A percentile compares a stretch with the other conserved stretches of the same genome.
These are phyloP conservation scores for Megaptera novaeangliae DNA, from an alignment of 2,113 vertebrate species.

Conservation along the genomic window DNA sequence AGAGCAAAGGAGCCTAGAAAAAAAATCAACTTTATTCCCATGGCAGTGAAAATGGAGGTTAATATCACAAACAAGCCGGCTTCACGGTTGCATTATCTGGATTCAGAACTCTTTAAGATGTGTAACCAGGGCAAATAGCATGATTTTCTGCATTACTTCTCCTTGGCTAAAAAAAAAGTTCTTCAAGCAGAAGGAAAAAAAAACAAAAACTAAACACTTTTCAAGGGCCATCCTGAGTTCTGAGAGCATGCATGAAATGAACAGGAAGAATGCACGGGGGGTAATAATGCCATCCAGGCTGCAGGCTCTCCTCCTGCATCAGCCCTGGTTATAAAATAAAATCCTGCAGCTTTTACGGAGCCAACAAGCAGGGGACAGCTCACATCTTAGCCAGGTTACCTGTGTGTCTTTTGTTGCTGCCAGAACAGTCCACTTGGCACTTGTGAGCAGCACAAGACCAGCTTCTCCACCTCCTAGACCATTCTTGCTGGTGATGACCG, in stretches of 20 bases:
- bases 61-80: neutral
- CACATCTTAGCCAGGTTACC: neutral
- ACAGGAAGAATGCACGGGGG: neutral
- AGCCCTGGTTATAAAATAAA: neutral
- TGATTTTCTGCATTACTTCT: neutral
- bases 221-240: neutral
- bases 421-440: neutral
- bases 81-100: fast-evolving
- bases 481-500: fast-evolving
- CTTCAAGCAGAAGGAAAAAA: neutral
- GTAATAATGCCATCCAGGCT: neutral
- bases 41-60: neutral
- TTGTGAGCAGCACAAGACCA: neutral
- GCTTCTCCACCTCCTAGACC: neutral
- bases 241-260: neutral
- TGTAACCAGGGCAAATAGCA: neutral
- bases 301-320: neutral
- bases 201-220: neutral
- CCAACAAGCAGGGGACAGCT: neutral
- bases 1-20: neutral
- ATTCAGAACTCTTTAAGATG: neutral
- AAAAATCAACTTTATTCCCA: neutral
- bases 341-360: neutral
- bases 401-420: neutral
- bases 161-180: neutral